Percentiles rank a stretch among this genome's conserved stretches.
These are phyloP conservation scores for Hirtodrosophila duncani DNA, from an alignment of 2,888 invertebrate genomes.

Conservation along the genomic window DNA sequence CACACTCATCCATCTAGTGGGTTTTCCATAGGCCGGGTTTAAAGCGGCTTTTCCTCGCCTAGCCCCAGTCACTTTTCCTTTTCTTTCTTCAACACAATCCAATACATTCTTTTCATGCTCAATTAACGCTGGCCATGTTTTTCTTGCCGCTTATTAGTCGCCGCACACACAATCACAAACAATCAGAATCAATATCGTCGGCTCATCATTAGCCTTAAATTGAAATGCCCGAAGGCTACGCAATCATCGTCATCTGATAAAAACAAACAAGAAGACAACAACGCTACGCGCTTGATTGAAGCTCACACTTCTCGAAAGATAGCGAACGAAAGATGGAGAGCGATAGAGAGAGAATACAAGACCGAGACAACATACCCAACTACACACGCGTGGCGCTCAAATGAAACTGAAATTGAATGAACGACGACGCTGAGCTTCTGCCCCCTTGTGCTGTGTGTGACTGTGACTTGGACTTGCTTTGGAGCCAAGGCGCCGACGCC, in stretches of 20 bases:
- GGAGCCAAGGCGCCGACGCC: conserved; percentile 12
- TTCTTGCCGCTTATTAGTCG: conserved; percentile 41
- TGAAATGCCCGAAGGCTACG: conserved; percentile 21
- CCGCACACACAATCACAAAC: conserved; percentile 29
- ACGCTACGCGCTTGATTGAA: conserved; percentile 22
- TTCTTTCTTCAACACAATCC: not conserved
- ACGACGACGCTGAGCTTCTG: conserved; percentile 25
- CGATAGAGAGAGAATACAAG: not conserved
- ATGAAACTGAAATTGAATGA: conserved; percentile 60
- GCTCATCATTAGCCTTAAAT: conserved; percentile 3
- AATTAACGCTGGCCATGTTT: conserved; percentile 17
- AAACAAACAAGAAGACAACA: conserved; percentile 12
- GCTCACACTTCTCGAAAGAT: not conserved
- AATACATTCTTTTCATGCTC: conserved; percentile 20
- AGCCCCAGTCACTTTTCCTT: conserved; percentile 1
- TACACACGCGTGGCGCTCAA: conserved; percentile 61
- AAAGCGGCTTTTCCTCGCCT: conserved; percentile 27
- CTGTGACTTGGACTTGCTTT: no score
- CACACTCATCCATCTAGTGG: not conserved
- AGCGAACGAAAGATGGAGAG: not conserved
- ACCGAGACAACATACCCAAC: conserved; percentile 30
- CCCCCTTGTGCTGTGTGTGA: no score
- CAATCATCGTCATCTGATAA: conserved; percentile 23
- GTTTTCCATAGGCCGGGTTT: conserved; percentile 33
- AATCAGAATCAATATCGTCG: conserved; percentile 40